Conservation (phyloP, 2,888 invertebrate genomes). For the Chalcosyrphus nemorum region DNA sequence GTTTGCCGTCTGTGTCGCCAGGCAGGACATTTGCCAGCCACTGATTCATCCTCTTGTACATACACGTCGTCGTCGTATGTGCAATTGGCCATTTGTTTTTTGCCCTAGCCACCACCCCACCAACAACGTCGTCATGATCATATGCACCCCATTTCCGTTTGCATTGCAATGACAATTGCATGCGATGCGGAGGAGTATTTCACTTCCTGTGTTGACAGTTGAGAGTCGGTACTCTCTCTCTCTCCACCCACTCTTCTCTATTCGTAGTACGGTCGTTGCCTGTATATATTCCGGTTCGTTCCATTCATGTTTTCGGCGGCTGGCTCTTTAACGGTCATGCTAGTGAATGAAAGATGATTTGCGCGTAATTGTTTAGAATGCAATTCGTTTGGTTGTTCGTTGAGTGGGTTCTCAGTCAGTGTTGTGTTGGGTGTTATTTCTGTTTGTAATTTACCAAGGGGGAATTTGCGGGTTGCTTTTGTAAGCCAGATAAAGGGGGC, state of each 20-base stretch:
- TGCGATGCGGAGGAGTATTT: conserved; percentile 68
- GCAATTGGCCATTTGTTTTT: conserved; percentile 68
- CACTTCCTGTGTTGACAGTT: conserved; percentile 73
- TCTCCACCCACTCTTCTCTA: conserved; percentile 34
- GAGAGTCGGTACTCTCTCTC: conserved; percentile 30
- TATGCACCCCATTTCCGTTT: conserved; percentile 72
- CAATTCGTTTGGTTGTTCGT: conserved; percentile 63
- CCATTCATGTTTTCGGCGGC: conserved; percentile 45
- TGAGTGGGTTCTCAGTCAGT: conserved; percentile 30
- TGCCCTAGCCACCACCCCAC: background rate
- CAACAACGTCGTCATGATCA: conserved; percentile 41
- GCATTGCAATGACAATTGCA: conserved; percentile 71
- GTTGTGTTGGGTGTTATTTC: background rate
- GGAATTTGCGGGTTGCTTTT: conserved; percentile 12
- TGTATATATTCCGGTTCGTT: background rate
- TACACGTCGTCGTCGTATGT: too few relatives aligned
- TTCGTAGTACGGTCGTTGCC: conserved; percentile 22
- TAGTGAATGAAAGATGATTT: conserved; percentile 69
- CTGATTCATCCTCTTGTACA: conserved; percentile 33
- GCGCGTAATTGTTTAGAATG: conserved; percentile 73
- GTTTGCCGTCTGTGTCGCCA: conserved; percentile 47
- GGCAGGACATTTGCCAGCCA: conserved; percentile 54
- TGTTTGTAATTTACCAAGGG: conserved; percentile 35
- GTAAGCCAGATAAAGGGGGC: conserved; percentile 13
- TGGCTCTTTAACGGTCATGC: conserved; percentile 50